Base-by-base conservation (phyloP, 2,113 vertebrate genomes). In the Leptobrachium ailaonicum region DNA sequence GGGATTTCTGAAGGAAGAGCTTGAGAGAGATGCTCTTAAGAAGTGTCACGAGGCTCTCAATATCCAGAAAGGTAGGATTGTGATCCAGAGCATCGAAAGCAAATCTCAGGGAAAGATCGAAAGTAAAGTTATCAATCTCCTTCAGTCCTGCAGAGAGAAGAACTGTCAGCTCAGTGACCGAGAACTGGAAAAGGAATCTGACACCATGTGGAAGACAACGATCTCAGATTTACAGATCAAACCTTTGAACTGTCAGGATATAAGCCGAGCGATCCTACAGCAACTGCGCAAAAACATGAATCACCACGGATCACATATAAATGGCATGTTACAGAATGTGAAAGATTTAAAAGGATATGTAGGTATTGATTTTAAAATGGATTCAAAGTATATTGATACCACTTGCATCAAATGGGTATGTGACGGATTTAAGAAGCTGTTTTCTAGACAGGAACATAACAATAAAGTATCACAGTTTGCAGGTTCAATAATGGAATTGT, bases 121-220 rank as follows among this genome's bases (percentile, higher is more conserved):
- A 83, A 82, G 76, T 8, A 90, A 85, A 75, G 53, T 92, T 2
- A 67, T 42, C 2, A 67, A 73, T 20, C 86, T 94, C 13, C 4
- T 88, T 9, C 79, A 89, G 47, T 82, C 68, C 6, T 88, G 85
- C 75, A 90, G 80, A 68, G 82, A 82, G 40, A 87, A 60, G 1
- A 81, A 89, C n/a, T 14, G 32, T 41, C 71, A 87, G 3, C 58
- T 88, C 20, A 56, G 85, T 66, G 86, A 88, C 68, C 12, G 67
- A 58, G 82, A 88, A 41, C 82, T 94, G 5, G 76, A 90, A 70
- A 58, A 82, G 2, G 88, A 92, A 79, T 93, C 93, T 90, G 86
- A 88, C 45, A 82, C 83, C 11, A 92, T 88, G 68, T 94, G 92
- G 92, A 83, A 68, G 44, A 82, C 86, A 13, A 83, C 78, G 0